Percentiles rank a stretch among this genome's conserved stretches.
Evolutionary conservation across 2,888 invertebrate species (phyloP).

Genomic region (Eilema sororculum): DNA sequence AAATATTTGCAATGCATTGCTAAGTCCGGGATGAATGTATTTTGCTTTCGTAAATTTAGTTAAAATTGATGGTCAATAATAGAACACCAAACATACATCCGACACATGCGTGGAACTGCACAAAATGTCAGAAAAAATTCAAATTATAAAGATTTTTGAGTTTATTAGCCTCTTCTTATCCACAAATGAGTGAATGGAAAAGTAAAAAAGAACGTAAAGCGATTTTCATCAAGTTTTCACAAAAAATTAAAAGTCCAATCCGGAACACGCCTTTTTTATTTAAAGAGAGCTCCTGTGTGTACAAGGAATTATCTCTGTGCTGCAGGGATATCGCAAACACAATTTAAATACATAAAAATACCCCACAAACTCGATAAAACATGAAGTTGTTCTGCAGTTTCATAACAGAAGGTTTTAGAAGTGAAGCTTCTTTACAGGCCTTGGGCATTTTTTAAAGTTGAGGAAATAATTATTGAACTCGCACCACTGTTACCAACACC

Average conservation of each 20-base stretch:
- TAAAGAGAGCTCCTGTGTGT: not conserved
- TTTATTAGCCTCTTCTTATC: not conserved
- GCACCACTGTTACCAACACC: too few species aligned
- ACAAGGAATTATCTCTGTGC: not conserved
- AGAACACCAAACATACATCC: not conserved
- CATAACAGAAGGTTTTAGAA: too few species aligned
- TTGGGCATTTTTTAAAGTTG: too few species aligned
- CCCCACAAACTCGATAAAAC: not conserved
- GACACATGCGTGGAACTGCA: not conserved
- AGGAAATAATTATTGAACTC: too few species aligned
- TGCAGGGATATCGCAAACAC: not conserved
- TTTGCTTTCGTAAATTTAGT: not conserved
- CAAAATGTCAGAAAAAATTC: not conserved
- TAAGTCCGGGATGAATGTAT: too few species aligned
- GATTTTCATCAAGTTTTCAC: too few species aligned
- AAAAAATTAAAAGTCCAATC: too few species aligned
- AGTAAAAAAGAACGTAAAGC: not conserved
- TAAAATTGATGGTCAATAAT: not conserved
- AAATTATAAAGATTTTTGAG: not conserved
- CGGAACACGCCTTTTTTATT: not conserved
- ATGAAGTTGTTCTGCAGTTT: not conserved
- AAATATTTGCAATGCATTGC: not conserved
- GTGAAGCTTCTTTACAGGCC: too few species aligned
- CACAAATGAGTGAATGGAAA: not conserved
- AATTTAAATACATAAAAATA: not conserved